Conservation (phyloP, 2,113 vertebrate genomes). For the Cairina moschata region DNA sequence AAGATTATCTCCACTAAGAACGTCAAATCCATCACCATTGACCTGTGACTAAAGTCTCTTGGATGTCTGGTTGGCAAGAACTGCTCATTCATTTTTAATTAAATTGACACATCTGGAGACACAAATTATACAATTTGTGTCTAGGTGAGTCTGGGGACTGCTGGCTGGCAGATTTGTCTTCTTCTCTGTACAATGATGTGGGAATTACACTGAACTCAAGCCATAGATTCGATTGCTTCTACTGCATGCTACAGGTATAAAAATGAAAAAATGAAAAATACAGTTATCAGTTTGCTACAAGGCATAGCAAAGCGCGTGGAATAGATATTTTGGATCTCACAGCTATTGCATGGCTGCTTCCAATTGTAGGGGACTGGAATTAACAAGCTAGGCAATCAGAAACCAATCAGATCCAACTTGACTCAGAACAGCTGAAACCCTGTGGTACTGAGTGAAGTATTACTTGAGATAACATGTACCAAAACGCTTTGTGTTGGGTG, state of each 20-base stretch:
- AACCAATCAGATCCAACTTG: neutral
- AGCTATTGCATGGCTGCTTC: neutral
- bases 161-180: neutral
- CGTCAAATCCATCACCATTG: neutral
- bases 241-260: neutral
- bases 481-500: neutral
- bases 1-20: neutral
- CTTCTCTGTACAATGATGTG: neutral
- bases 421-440: neutral
- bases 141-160: neutral
- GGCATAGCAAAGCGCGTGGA: neutral
- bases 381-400: neutral
- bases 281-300: neutral
- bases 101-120: neutral
- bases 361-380: neutral
- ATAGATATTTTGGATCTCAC: neutral
- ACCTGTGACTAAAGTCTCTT: neutral
- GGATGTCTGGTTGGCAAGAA: neutral
- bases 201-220: neutral
- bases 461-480: neutral
- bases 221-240: neutral
- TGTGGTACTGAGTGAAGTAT: neutral
- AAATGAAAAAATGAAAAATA: neutral
- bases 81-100: neutral
- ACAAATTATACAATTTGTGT: neutral